Conservation (phyloP, 1,140 invertebrate species). For the Diorhabda elongata region DNA sequence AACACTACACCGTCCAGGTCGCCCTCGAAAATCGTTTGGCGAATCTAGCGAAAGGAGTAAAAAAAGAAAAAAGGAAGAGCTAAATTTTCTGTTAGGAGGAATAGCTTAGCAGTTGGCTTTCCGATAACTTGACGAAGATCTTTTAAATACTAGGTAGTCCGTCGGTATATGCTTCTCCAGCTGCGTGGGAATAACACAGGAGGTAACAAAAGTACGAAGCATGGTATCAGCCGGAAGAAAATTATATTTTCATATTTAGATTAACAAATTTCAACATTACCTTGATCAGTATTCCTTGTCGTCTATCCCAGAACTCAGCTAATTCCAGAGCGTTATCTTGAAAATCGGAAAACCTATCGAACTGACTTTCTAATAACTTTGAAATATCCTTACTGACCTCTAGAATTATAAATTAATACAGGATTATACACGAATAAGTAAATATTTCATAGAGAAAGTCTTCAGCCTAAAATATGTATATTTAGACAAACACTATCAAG, state of each 20-base stretch:
- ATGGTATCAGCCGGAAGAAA: too few species aligned
- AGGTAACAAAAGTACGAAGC: too few species aligned
- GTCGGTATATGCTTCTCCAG: too few species aligned
- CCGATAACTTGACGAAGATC: too few species aligned
- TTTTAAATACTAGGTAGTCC: too few species aligned
- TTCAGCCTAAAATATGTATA: too few species aligned
- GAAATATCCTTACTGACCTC: constrained; percentile 21
- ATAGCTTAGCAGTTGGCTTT: too few species aligned
- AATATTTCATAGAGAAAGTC: too few species aligned
- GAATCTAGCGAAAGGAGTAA: constrained; percentile 30
- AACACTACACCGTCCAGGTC: background rate
- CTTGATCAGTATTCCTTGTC: constrained; percentile 12
- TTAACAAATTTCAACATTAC: background rate
- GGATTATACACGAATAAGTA: too few species aligned
- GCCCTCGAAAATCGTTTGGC: background rate
- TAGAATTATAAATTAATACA: constrained; percentile 7
- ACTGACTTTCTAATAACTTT: constrained; percentile 26
- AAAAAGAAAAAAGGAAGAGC: constrained; percentile 34
- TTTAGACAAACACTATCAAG: too few species aligned
- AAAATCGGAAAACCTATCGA: constrained; percentile 26
- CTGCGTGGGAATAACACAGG: too few species aligned
- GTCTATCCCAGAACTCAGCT: constrained; percentile 37
- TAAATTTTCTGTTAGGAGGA: constrained; percentile 16
- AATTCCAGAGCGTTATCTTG: constrained; percentile 27
- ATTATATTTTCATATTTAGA: too few species aligned